Evolutionary conservation across 2,113 vertebrate species (phyloP), one percentile per base, ranked within the genome.

Genomic region (Muntiacus muntjak): DNA sequence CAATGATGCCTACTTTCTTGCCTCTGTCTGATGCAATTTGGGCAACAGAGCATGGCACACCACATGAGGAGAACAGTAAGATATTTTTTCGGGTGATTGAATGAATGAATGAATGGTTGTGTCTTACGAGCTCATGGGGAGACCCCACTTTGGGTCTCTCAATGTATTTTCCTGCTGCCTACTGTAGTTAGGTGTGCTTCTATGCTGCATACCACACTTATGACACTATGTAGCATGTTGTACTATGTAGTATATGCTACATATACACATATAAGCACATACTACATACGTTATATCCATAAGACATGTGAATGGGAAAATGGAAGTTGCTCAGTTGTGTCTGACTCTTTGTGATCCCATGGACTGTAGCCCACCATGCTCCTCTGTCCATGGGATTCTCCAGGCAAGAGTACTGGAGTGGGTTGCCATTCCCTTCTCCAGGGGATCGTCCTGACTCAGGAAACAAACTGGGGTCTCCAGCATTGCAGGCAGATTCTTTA

Each of bases 1-100:
- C 95, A 95, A 98, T 97, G 97, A 98, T 96, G 67, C 94, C 91
- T 97, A 89, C 92, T 97, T 98, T 94, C 92, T 91, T 97, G 92
- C 67, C 79, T 98, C 84, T 90, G 19, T 33, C 36, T 84, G 58
- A n/a, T 96, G 40, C n/a, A 60, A 19, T 67, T 89, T 95, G 78
- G 78, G 43, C 14, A 79, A 25, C 3, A 50, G 64, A 95, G 25
- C 40, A 10, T 50, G 81, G 43, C 30, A 67, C 33, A 67, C 25
- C 28, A 83, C 19, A 13, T 6, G 43, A 84, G 33, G 84, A 52
- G 60, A 54, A 17, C 26, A 43, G 36, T 36, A 25, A 43, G 33
- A 12, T 50, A 2, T 23, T 25, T 57, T 74, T 95, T 47, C 15
- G 25, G 36, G 6, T 79, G 57, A 45, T 5, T 50, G 21, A 17